These are phyloP conservation scores for Cydia splendana DNA, from an alignment of 1,140 invertebrate genomes.

Conservation along the genomic window DNA sequence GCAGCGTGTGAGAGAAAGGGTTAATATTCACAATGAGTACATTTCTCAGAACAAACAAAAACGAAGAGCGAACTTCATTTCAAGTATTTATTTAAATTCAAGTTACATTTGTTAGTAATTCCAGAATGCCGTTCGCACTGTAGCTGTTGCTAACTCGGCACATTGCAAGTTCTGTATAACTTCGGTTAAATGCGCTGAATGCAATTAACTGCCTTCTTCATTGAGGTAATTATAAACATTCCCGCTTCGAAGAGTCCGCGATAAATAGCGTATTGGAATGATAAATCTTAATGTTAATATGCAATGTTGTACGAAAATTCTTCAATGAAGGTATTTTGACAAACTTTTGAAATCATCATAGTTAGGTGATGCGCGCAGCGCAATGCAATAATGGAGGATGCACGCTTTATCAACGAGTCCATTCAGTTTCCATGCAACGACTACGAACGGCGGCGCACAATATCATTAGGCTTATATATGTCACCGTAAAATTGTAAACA, in stretches of 20 bases:
- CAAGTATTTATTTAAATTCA: slow-evolving; percentile 1
- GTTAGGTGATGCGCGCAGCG: no score
- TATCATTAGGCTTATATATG: no score
- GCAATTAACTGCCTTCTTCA: slow-evolving; percentile 13
- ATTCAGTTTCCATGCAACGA: no score
- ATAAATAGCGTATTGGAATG: neutral
- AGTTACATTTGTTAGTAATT: slow-evolving; percentile 11
- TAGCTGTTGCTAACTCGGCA: slow-evolving; percentile 12
- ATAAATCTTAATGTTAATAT: neutral
- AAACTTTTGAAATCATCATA: no score
- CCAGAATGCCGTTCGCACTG: neutral
- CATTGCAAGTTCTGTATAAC: slow-evolving; percentile 5
- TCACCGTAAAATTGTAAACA: no score
- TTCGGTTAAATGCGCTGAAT: slow-evolving; percentile 3
- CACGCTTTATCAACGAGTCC: no score
- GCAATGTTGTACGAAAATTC: no score
- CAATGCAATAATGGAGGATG: no score
- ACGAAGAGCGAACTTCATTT: neutral
- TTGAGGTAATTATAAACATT: neutral
- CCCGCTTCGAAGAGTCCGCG: neutral
- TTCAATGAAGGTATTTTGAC: no score
- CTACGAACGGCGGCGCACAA: no score
- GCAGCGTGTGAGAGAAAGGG: no score
- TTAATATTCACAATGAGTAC: neutral
- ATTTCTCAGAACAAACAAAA: neutral